Evolutionary conservation across 2,888 invertebrate genomes (phyloP).

Genomic region (Icerya purchasi): DNA sequence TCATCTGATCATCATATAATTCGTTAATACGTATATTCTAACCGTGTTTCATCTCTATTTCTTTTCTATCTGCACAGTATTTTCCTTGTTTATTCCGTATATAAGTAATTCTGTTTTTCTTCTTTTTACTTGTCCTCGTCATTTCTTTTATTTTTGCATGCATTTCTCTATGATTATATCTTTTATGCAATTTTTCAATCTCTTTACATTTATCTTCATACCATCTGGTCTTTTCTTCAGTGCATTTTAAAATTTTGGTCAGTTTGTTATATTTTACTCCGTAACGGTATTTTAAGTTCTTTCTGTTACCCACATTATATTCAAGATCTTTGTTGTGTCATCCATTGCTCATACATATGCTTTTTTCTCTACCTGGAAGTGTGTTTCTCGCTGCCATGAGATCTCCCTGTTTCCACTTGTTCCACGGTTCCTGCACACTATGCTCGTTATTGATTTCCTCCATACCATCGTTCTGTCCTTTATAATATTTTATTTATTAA

Average conservation of each 20-base stretch:
- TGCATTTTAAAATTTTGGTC: background rate
- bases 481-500: too few species aligned
- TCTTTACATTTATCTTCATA: background rate
- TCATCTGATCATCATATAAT: background rate
- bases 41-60: background rate
- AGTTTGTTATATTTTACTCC: background rate
- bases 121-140: background rate
- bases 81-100: background rate
- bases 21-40: background rate
- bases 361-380: background rate
- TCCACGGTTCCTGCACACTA: too few species aligned
- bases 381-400: background rate
- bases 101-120: background rate
- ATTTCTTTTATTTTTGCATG: background rate
- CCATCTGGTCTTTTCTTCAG: background rate
- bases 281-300: background rate
- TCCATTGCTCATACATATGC: background rate
- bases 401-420: too few species aligned
- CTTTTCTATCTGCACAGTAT: background rate
- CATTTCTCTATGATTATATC: background rate
- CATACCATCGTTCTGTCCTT: too few species aligned
- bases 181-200: background rate
- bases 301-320: background rate
- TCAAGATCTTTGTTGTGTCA: background rate
- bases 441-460: too few species aligned